A percentile compares a stretch with the other conserved stretches of the same genome.
Conservation (phyloP, 92 coral and sea anemone species). For the Zoanthus gigantus region DNA sequence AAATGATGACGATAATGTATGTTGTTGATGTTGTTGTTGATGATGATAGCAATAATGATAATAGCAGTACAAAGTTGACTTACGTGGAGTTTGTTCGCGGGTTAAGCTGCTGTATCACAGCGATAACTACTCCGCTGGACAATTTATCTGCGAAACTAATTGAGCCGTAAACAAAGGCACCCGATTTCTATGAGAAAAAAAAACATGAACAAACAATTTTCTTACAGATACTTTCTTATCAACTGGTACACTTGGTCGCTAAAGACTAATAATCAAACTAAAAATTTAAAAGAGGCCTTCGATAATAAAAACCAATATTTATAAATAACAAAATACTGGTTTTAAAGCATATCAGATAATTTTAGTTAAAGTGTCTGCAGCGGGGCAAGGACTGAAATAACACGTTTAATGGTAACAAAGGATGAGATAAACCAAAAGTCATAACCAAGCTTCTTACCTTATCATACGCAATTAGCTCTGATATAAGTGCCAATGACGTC, state of each 20-base stretch:
- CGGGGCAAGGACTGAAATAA: no score
- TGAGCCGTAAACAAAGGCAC: conserved; percentile 89
- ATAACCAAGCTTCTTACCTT: conserved; percentile 52
- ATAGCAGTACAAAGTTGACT: background rate
- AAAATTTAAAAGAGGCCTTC: no score
- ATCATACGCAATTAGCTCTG: conserved; percentile 82
- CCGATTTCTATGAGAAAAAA: conserved; percentile 59
- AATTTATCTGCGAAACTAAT: conserved; percentile 84
- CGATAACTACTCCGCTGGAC: conserved; percentile 83
- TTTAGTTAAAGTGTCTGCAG: no score
- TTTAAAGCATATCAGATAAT: no score
- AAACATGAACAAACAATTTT: background rate
- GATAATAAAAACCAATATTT: no score
- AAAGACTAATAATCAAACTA: background rate
- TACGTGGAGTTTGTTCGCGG: conserved; percentile 74
- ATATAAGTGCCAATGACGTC: conserved; percentile 85
- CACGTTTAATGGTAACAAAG: no score
- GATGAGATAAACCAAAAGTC: no score
- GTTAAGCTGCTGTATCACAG: conserved; percentile 78
- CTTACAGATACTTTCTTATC: background rate
- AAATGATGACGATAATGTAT: no score
- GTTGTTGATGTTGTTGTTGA: no score
- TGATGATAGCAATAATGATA: background rate
- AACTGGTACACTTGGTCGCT: background rate
- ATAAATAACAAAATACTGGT: no score